phyloP scores from a whole-genome alignment of 2,797 vertebrate species.

The Syngnathus acus region DNA sequence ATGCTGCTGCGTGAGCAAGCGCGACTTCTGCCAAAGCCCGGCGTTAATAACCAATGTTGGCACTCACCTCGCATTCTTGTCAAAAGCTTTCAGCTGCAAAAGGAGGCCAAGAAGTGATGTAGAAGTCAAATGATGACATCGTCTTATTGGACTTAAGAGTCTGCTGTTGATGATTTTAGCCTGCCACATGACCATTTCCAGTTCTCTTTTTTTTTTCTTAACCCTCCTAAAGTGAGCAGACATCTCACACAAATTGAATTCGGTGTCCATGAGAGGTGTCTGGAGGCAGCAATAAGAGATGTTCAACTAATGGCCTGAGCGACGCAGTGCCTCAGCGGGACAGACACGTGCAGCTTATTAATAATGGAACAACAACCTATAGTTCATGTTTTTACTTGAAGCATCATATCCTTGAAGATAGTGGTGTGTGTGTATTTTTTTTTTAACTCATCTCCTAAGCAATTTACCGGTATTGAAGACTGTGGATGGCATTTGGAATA shows the following conservation, averaged over 20 bases:
- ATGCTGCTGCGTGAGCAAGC: not conserved
- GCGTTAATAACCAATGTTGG: not conserved
- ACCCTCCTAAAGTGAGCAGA: slow-evolving; percentile 26
- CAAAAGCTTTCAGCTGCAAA: slow-evolving; percentile 3
- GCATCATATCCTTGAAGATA: not conserved
- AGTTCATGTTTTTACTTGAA: slow-evolving; percentile 1
- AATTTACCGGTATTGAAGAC: no score
- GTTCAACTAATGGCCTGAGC: slow-evolving; percentile 53
- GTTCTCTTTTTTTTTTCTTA: not conserved
- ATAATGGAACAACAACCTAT: slow-evolving; percentile 47
- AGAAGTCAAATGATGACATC: slow-evolving; percentile 3
- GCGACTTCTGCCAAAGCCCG: not conserved
- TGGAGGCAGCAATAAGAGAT: slow-evolving; percentile 59
- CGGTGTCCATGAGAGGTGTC: slow-evolving; percentile 30
- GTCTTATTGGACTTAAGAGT: slow-evolving; percentile 1
- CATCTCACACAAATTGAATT: slow-evolving; percentile 53
- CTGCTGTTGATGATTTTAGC: not conserved
- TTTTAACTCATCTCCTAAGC: no score
- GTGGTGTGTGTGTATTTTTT: not conserved
- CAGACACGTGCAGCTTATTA: slow-evolving; percentile 48
- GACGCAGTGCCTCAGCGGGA: slow-evolving; percentile 38
- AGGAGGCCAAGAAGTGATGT: not conserved
- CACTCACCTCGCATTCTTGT: not conserved
- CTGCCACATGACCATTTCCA: not conserved
- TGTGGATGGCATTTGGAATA: no score